Base-by-base conservation (phyloP, 2,888 invertebrate genomes). In the Drosophila pseudotalamancana region DNA sequence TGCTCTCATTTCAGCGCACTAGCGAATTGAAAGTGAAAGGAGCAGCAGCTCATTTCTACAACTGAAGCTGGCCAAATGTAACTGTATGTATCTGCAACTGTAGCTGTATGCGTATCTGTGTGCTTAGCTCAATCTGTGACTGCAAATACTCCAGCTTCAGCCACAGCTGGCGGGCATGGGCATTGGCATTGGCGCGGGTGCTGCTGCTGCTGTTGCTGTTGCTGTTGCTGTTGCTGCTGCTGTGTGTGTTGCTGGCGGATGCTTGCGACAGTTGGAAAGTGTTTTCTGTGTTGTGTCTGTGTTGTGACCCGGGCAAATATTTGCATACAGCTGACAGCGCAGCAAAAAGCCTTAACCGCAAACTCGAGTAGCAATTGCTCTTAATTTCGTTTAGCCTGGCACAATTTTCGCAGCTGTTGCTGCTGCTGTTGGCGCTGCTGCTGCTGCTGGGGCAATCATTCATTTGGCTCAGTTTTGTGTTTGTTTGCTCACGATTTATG, bases 351-450 rank as follows among this genome's bases (percentile, higher is more conserved):
- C 37, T 40, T 45, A 71, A 68, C 67, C 63, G 53, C 77, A 66
- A 84, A 80, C 57, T 81, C 77, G 76, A 84, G 85, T 77, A 77
- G 87, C 83, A 87, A 72, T 84, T 87, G 83, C 87, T 84, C 87
- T 86, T 86, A 77, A 86, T 83, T 75, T 83, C 60, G 63, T 56
- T 51, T 48, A 60, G 63, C 53, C 61, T 68, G 74, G 62, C 72
- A 73, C 62, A 42, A 59, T 65, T 71, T 62, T 46, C 59, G 42
- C 43, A 39, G 49, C 61, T 57, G 54, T 46, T 27, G 48, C 49
- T 1, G 16, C 49, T 50, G 53, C 45, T 35, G 37, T n/a, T n/a
- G n/a, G n/a, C n/a, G n/a, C 49, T 9, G 9, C 49, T 19, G 29
- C 18, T 14, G 16, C n/a, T n/a, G n/a, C n/a, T n/a, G n/a, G n/a